phyloP scores from a whole-genome alignment of 2,888 invertebrate genomes.

The Endotricha flammealis region DNA sequence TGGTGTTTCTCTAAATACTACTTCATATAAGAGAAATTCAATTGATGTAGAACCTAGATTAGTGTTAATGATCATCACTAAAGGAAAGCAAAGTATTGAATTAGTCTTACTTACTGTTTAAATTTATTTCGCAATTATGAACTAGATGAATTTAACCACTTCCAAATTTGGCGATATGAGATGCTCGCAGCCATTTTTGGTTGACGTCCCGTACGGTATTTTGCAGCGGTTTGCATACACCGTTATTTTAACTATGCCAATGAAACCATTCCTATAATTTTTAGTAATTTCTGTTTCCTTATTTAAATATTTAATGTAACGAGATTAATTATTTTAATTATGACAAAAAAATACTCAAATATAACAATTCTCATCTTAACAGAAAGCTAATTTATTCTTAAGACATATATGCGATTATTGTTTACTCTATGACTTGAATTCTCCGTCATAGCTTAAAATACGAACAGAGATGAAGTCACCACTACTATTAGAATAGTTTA shows the following conservation, averaged over 20 bases:
- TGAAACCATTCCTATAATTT: constrained; percentile 29
- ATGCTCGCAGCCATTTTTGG: constrained; percentile 45
- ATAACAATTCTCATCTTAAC: too few relatives aligned
- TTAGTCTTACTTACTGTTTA: too few relatives aligned
- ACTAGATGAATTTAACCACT: not conserved
- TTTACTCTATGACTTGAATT: constrained; percentile 18
- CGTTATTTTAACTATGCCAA: constrained; percentile 61
- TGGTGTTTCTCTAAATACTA: too few relatives aligned
- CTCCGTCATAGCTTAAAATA: constrained; percentile 29
- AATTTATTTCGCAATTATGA: not conserved
- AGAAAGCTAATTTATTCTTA: constrained; percentile 1
- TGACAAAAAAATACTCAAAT: too few relatives aligned
- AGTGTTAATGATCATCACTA: too few relatives aligned
- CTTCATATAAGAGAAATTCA: too few relatives aligned
- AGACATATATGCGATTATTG: constrained; percentile 10
- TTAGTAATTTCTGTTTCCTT: constrained; percentile 25
- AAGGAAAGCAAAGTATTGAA: too few relatives aligned
- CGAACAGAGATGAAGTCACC: constrained; percentile 38
- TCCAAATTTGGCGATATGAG: constrained; percentile 38
- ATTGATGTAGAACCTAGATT: too few relatives aligned
- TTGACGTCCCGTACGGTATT: constrained; percentile 62
- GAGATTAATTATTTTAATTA: too few relatives aligned
- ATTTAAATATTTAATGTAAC: too few relatives aligned
- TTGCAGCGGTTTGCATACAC: constrained; percentile 58
- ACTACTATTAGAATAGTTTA: constrained; percentile 28